Conservation (phyloP, 2,113 vertebrate species). For the Apteryx mantelli region DNA sequence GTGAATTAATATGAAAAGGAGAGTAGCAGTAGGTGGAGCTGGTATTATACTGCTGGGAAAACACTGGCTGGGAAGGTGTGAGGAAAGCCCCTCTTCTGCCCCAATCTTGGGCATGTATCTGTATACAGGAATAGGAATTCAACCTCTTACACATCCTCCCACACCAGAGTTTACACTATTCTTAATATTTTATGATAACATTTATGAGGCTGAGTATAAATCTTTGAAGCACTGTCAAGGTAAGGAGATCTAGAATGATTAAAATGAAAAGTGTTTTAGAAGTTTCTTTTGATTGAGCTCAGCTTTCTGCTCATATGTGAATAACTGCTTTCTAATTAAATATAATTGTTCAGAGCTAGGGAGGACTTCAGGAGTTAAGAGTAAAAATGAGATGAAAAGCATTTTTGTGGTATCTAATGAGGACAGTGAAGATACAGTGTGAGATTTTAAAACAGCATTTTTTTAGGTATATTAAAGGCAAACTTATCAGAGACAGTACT, state of each 20-base stretch:
- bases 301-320: neutral
- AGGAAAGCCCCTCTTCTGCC: neutral
- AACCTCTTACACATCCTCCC: neutral
- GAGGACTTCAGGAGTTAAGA: neutral
- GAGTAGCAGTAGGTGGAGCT: neutral
- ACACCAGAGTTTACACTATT: neutral
- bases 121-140: neutral
- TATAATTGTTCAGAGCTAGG: neutral
- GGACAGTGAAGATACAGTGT: conserved; percentile 13
- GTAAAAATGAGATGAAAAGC: conserved; percentile 47
- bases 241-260: conserved; percentile 43
- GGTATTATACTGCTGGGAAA: neutral
- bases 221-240: conserved; percentile 7
- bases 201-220: neutral
- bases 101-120: neutral
- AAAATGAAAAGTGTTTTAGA: conserved; percentile 19
- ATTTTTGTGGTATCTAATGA: conserved; percentile 52
- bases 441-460: neutral
- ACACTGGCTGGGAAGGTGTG: neutral
- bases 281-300: conserved; percentile 27
- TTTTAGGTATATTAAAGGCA: neutral
- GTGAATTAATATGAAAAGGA: neutral
- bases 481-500: conserved; percentile 2
- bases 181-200: neutral
- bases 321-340: conserved; percentile 17